Percentiles rank a stretch among this genome's conserved stretches.
Conservation (phyloP, 2,888 invertebrate genomes). For the Yponomeuta sedellus region DNA sequence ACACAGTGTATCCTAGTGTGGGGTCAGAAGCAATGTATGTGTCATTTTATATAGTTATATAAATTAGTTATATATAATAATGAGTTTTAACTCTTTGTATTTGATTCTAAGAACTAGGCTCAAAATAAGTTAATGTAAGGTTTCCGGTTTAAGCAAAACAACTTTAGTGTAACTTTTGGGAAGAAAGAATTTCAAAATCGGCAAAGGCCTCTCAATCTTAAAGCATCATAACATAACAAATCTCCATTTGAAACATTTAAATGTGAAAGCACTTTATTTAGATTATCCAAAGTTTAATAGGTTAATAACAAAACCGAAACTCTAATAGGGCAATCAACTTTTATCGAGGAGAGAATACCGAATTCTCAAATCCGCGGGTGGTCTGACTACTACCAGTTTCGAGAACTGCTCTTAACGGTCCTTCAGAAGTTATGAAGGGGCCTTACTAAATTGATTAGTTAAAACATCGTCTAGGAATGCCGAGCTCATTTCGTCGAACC, state of each 20-base stretch:
- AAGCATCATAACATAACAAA: not conserved
- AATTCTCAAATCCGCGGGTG: conserved; percentile 50
- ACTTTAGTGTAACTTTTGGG: too few species aligned
- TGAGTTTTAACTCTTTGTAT: too few species aligned
- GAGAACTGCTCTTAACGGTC: not conserved
- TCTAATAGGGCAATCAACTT: conserved; percentile 55
- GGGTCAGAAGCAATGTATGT: too few species aligned
- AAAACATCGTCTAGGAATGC: not conserved
- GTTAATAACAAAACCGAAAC: conserved; percentile 45
- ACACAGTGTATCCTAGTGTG: too few species aligned
- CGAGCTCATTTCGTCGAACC: not conserved
- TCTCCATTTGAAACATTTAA: conserved; percentile 3
- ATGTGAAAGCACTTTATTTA: conserved; percentile 31
- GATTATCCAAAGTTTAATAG: conserved; percentile 51
- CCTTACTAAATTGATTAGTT: conserved; percentile 6
- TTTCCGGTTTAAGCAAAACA: too few species aligned
- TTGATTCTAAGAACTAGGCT: too few species aligned
- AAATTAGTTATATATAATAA: too few species aligned
- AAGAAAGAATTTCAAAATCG: too few species aligned
- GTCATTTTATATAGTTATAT: too few species aligned
- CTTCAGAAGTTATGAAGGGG: not conserved
- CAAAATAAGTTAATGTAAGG: too few species aligned
- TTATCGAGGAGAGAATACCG: conserved; percentile 47
- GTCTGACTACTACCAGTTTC: conserved; percentile 26
- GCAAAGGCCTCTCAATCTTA: not conserved